Evolutionary conservation across 2,797 vertebrate species (phyloP).

Genomic region (Aulostomus chinensis): DNA sequence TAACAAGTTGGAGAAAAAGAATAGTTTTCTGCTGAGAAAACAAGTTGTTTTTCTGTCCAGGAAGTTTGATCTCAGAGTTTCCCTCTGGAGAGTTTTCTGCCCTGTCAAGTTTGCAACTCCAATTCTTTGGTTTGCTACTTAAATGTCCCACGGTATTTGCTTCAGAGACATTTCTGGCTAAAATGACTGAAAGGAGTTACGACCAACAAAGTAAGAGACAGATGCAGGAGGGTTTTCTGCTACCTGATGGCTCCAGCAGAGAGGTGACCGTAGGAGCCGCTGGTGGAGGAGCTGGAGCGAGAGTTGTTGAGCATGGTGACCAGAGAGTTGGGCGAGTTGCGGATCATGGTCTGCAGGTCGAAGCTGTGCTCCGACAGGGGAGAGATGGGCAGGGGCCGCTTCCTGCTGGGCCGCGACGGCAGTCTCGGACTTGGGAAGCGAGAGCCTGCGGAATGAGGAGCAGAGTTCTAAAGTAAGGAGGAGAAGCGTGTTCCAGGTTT

Average conservation of each 20-base stretch:
- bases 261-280: conserved; percentile 97
- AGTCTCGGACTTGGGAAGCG: conserved; percentile 92
- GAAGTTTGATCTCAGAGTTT: too few species aligned
- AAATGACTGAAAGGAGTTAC: too few species aligned
- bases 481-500: too few species aligned
- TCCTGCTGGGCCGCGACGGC: conserved; percentile 91
- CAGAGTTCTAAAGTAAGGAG: neutral
- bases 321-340: conserved; percentile 95
- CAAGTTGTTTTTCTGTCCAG: too few species aligned
- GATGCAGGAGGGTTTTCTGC: neutral
- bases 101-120: too few species aligned
- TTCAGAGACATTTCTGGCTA: too few species aligned
- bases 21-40: too few species aligned
- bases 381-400: conserved; percentile 93
- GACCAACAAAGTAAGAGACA: too few species aligned
- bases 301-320: conserved; percentile 98
- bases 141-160: too few species aligned
- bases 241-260: conserved; percentile 97
- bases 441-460: conserved; percentile 85
- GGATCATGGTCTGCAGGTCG: conserved; percentile 98
- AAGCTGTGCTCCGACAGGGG: conserved; percentile 96
- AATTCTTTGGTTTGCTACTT: too few species aligned
- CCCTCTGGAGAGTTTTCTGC: too few species aligned
- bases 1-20: too few species aligned
- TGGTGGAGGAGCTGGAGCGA: conserved; percentile 96